Percentiles rank a stretch among this genome's conserved stretches.
Evolutionary conservation across 2,888 invertebrate genomes (phyloP).

Genomic region (Tiphia femorata): DNA sequence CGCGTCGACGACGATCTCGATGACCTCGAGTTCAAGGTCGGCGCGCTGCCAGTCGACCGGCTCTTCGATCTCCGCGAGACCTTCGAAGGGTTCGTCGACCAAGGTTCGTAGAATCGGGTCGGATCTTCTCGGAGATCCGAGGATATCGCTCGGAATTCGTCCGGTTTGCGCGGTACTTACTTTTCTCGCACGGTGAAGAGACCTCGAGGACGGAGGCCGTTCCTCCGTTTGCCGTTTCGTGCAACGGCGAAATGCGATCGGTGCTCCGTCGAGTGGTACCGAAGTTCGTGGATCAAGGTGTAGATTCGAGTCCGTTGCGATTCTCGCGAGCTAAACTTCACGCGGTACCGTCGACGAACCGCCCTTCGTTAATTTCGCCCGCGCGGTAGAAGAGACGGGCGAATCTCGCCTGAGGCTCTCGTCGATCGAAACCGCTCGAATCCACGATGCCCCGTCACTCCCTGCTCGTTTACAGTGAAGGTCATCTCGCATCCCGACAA

Average conservation of each 20-base stretch:
- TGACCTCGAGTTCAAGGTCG: constrained; percentile 59
- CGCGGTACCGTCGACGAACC: background rate
- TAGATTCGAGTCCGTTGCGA: no score
- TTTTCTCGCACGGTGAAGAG: no score
- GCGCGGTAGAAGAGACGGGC: background rate
- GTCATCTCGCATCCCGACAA: constrained; percentile 75
- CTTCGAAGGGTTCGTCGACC: constrained; percentile 76
- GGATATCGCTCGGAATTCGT: no score
- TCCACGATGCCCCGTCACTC: constrained; percentile 46
- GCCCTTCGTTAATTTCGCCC: background rate
- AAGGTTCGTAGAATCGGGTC: constrained; percentile 71
- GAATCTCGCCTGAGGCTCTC: background rate
- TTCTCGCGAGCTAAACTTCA: no score
- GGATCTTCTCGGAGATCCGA: no score
- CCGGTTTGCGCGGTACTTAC: background rate
- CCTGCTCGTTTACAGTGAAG: constrained; percentile 72
- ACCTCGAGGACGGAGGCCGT: no score
- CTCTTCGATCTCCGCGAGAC: constrained; percentile 75
- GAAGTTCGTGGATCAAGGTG: background rate
- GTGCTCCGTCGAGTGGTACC: background rate
- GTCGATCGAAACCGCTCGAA: no score
- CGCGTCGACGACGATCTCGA: constrained; percentile 71
- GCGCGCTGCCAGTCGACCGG: constrained; percentile 73
- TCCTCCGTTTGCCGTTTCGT: background rate
- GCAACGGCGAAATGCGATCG: background rate